Evolutionary conservation across 2,113 vertebrate species (phyloP).

Genomic region (Macaca fascicularis): DNA sequence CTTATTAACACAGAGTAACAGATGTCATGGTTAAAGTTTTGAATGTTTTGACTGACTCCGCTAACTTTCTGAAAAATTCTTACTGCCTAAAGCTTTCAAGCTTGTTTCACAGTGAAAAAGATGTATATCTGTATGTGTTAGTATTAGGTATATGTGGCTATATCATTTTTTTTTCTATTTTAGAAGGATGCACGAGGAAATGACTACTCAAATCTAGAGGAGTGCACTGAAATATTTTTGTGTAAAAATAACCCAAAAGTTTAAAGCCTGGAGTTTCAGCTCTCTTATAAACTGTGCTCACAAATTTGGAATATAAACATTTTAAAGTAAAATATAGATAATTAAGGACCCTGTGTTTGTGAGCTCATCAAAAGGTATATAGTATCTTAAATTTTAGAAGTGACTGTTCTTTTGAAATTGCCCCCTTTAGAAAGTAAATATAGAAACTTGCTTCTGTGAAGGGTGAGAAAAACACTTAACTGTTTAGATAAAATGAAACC

Average conservation of each 20-base stretch:
- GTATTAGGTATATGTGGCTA: not conserved
- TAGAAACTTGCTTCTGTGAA: slow-evolving; percentile 46
- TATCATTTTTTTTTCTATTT: slow-evolving; percentile 57
- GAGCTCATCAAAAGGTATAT: not conserved
- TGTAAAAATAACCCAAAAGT: slow-evolving; percentile 58
- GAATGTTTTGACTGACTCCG: slow-evolving; percentile 59
- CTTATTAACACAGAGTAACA: slow-evolving; percentile 61
- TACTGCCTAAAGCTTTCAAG: slow-evolving; percentile 33
- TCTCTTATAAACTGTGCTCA: slow-evolving; percentile 43
- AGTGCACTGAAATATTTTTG: slow-evolving; percentile 49
- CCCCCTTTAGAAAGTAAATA: slow-evolving; percentile 53
- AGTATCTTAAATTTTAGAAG: slow-evolving; percentile 50
- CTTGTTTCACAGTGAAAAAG: slow-evolving; percentile 46
- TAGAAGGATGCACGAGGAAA: slow-evolving; percentile 52
- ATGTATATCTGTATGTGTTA: not conserved
- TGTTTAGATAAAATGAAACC: slow-evolving; percentile 62
- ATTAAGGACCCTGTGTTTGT: slow-evolving; percentile 40
- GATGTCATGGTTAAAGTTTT: slow-evolving; percentile 61
- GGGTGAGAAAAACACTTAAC: slow-evolving; percentile 49
- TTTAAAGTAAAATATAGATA: slow-evolving; percentile 28
- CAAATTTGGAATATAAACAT: slow-evolving; percentile 46
- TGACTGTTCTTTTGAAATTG: slow-evolving; percentile 49
- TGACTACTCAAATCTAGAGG: slow-evolving; percentile 60
- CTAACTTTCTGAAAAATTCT: slow-evolving; percentile 59
- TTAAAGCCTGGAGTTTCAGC: slow-evolving; percentile 50